These are phyloP conservation scores for Beris chalybata DNA, from an alignment of 2,888 invertebrate species.

Conservation along the genomic window DNA sequence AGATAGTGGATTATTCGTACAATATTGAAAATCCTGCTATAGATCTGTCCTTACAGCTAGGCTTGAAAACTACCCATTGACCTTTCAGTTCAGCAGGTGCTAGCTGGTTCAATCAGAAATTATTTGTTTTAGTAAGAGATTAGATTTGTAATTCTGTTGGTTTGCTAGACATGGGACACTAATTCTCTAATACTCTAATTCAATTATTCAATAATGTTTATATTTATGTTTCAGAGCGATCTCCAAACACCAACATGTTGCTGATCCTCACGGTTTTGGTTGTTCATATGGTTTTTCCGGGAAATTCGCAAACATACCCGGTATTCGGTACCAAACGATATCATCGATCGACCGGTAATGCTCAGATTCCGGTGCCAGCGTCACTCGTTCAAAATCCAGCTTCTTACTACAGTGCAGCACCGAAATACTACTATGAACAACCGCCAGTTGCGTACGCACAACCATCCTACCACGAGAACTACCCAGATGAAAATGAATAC, in stretches of 20 bases:
- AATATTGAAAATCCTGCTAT: no score
- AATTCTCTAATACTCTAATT: no score
- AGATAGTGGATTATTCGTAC: no score
- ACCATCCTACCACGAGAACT: conserved; percentile 35
- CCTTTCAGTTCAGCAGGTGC: no score
- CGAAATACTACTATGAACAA: conserved; percentile 38
- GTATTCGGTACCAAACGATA: conserved; percentile 43
- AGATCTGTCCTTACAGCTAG: no score
- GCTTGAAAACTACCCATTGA: no score
- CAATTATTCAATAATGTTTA: no score
- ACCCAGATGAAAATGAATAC: conserved; percentile 38
- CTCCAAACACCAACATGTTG: conserved; percentile 5
- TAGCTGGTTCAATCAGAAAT: no score
- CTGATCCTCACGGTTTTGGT: conserved; percentile 22
- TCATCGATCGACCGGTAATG: conserved; percentile 38
- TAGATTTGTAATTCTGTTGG: no score
- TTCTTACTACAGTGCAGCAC: conserved; percentile 30
- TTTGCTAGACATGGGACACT: no score
- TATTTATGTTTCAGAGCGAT: no score
- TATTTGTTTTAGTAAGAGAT: no score
- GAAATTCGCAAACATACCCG: conserved; percentile 38
- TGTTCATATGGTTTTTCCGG: conserved; percentile 30
- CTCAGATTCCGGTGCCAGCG: conserved; percentile 32
- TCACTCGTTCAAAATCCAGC: conserved; percentile 21
- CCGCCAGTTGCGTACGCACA: conserved; percentile 12